phyloP scores from a whole-genome alignment of 2,113 vertebrate genomes.

The Daboia siamensis region DNA sequence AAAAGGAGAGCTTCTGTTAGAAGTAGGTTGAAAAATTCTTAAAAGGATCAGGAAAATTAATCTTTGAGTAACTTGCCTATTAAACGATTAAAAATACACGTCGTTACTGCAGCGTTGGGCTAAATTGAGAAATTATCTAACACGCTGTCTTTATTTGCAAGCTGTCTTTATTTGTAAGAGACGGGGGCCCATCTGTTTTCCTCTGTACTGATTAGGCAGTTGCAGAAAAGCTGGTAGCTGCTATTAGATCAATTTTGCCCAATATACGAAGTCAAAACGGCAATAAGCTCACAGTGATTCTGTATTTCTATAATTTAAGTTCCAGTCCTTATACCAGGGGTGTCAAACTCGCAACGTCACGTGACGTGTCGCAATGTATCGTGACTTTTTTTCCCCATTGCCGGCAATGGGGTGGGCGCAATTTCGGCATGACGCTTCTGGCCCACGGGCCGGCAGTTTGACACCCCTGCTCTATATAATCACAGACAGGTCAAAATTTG shows the following conservation, averaged over 20 bases:
- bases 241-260: not conserved
- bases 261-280: no score
- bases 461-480: not conserved
- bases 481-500: not conserved
- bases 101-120: not conserved
- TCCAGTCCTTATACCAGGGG: no score
- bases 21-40: not conserved
- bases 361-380: no score
- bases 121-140: not conserved
- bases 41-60: not conserved
- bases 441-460: no score
- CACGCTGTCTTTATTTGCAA: not conserved
- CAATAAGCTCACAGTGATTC: not conserved
- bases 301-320: not conserved
- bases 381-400: no score
- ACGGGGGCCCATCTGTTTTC: not conserved
- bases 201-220: not conserved
- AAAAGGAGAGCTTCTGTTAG: not conserved
- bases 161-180: not conserved
- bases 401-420: no score
- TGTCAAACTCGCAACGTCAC: no score
- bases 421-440: no score
- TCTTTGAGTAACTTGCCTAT: not conserved
- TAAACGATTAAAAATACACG: not conserved
- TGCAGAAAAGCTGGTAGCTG: not conserved